Percentiles rank a stretch among this genome's conserved stretches.
Evolutionary conservation across 1,140 invertebrate species (phyloP).

Genomic region (Sminthurinus signatus): DNA sequence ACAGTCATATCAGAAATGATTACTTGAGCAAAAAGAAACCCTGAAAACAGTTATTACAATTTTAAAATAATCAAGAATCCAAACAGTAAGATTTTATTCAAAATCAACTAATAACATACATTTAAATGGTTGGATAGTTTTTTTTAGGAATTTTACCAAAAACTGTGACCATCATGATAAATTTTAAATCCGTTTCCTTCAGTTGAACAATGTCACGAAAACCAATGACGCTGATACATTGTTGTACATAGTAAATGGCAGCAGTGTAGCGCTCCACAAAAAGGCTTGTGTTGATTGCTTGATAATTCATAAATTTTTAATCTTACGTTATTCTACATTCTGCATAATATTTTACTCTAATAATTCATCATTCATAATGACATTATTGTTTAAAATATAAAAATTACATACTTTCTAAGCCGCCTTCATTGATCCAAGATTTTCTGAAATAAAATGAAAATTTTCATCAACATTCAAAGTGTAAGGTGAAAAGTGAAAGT

Average conservation of each 20-base stretch:
- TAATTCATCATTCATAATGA: too few relatives aligned
- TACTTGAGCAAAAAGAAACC: background rate
- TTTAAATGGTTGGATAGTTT: too few relatives aligned
- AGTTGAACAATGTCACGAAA: background rate
- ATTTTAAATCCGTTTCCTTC: background rate
- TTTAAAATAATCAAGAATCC: too few relatives aligned
- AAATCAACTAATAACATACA: too few relatives aligned
- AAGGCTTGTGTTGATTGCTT: background rate
- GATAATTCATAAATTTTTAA: background rate
- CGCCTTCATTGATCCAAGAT: background rate
- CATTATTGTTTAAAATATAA: too few relatives aligned
- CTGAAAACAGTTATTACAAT: too few relatives aligned
- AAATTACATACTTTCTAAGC: background rate
- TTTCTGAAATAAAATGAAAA: background rate
- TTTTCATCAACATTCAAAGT: background rate
- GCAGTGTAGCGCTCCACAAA: background rate
- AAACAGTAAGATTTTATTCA: too few relatives aligned
- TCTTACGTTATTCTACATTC: too few relatives aligned
- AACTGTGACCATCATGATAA: background rate
- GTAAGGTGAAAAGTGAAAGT: background rate
- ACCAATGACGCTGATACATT: background rate
- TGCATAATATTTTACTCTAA: too few relatives aligned
- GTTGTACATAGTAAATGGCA: background rate
- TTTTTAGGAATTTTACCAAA: too few relatives aligned
- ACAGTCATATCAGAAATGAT: background rate